Evolutionary conservation across 1,140 invertebrate genomes (phyloP).

Genomic region (Periplaneta americana): DNA sequence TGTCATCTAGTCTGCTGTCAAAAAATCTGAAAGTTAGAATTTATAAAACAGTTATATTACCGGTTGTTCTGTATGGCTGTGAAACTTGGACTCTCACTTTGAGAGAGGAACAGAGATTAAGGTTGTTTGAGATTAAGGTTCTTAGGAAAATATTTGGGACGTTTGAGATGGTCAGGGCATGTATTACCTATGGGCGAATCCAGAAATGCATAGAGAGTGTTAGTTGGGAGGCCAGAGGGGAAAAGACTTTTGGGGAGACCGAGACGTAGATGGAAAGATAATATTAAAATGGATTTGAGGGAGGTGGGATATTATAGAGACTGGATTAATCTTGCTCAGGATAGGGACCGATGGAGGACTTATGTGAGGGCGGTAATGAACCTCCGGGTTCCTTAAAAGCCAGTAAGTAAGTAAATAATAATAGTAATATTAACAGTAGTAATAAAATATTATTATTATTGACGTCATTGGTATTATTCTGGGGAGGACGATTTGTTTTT

Average conservation of each 20-base stretch:
- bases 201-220: not conserved
- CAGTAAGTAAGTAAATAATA: too few relatives aligned
- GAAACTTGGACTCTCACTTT: too few relatives aligned
- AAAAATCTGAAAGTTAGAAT: too few relatives aligned
- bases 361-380: not conserved
- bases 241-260: not conserved
- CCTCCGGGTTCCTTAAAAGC: too few relatives aligned
- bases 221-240: not conserved
- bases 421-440: too few relatives aligned
- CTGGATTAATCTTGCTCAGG: not conserved
- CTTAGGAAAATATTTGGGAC: not conserved
- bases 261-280: not conserved
- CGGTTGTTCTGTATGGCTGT: too few relatives aligned
- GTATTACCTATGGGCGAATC: not conserved
- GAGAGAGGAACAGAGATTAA: not conserved
- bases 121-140: not conserved
- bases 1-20: too few relatives aligned
- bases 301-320: not conserved
- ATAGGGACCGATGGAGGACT: not conserved
- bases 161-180: not conserved
- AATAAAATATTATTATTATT: too few relatives aligned
- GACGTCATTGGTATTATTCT: too few relatives aligned
- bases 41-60: too few relatives aligned
- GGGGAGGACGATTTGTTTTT: too few relatives aligned
- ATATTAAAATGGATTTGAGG: not conserved